Evolutionary conservation across 2,888 invertebrate species (phyloP), one percentile per base, ranked within the genome.

Genomic region (Synergus laeviventris): DNA sequence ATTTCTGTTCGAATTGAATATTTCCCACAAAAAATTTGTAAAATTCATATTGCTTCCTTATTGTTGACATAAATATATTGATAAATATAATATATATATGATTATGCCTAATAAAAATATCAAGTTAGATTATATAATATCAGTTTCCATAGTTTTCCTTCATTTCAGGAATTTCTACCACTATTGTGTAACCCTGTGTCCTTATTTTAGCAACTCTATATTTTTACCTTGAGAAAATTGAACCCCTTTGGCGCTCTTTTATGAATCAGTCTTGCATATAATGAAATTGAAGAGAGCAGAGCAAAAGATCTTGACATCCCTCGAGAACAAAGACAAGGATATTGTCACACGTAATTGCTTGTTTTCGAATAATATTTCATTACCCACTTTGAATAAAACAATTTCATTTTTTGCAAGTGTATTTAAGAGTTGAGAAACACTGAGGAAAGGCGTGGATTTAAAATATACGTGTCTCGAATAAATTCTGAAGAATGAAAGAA

Each of bases 261-360:
- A 38, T 64, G 39, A 18, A 38, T 18, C 18, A 18, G 9, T n/a
- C 18, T 39, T 38, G 36, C 36, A 36, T 11, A 62, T 39, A 39
- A 42, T 38, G 18, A 64, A 64, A 64, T 64, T 39, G 14, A 18
- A 64, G 14, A 64, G 38, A 61, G 36, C 1, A 16, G 11, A 31
- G n/a, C 16, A 62, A 62, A 62, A 38, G 36, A 39, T 64, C 39
- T 18, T 39, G 38, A 39, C 39, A 64, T 39, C 64, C 42, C 18
- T 64, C 18, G 38, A 64, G 39, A 64, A 18, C 38, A 64, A 11
- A 64, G 5, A 18, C 18, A 5, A 64, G 64, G 39, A 64, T 38
- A 42, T 64, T 64, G 8, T 49, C 49, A 49, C n/a, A 49, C n/a
- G 64, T 64, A 21, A 64, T 64, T 42, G 14, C 21, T 42, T 64